A percentile compares a stretch with the other conserved stretches of the same genome.
phyloP scores from a whole-genome alignment of 2,888 invertebrate genomes.

The Drosophila anceps region DNA sequence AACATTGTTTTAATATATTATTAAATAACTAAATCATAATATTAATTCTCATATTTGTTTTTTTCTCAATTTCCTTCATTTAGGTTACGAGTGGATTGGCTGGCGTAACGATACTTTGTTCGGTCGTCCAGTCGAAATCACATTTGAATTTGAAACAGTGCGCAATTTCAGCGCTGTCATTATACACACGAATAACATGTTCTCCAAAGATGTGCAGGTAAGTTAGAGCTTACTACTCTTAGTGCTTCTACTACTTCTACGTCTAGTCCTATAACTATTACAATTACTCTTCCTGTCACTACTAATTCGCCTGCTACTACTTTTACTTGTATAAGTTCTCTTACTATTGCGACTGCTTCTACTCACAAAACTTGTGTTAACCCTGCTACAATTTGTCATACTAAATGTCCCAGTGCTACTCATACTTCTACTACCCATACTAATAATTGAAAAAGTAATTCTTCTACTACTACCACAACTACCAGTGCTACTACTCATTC shows the following conservation, averaged over 20 bases:
- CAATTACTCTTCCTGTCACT: background rate
- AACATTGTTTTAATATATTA: background rate
- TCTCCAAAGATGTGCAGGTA: constrained; percentile 91
- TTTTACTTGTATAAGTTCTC: background rate
- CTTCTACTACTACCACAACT: background rate
- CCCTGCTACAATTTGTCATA: background rate
- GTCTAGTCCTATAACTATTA: background rate
- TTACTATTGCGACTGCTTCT: background rate
- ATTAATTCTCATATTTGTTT: background rate
- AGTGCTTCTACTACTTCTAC: background rate
- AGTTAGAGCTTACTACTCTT: constrained; percentile 43
- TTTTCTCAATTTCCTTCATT: constrained; percentile 42
- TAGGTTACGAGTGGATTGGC: constrained; percentile 93
- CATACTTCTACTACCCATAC: background rate
- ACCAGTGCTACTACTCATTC: background rate
- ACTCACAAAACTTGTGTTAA: too few species aligned
- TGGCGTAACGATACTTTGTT: constrained; percentile 90
- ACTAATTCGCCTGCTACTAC: background rate
- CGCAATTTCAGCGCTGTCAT: constrained; percentile 91
- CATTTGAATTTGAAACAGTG: constrained; percentile 91
- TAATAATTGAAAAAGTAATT: background rate
- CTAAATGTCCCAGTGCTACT: background rate
- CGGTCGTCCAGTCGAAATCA: constrained; percentile 89
- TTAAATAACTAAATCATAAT: background rate
- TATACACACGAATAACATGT: constrained; percentile 92